Evolutionary conservation across 2,888 invertebrate genomes (phyloP), one percentile per base, ranked within the genome.

Genomic region (Dilophus febrilis): DNA sequence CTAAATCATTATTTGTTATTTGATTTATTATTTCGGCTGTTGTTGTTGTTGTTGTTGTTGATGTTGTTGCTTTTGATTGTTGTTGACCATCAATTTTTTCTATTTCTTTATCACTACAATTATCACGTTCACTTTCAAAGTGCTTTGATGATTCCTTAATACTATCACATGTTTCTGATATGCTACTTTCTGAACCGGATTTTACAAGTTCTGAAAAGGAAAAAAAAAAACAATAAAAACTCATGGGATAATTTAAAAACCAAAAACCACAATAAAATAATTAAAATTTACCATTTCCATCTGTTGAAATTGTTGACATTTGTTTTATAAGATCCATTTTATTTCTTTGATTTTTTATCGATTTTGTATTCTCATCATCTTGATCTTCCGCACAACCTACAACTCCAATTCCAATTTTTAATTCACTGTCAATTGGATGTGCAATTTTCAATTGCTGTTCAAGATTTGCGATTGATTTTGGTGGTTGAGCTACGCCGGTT

Each of bases 131-230:
- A 12, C 51, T 52, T 42, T 82, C 77, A 47, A 77, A 76, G 40
- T 72, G 69, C 46, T 77, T 71, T 6, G 71, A 70, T 0, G 78
- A 75, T 50, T 79, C 79, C 51, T 83, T 81, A 6, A 76, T 70
- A 53, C 77, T 79, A 44, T 70, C 72, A 37, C 71, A 76, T 1
- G 76, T 74, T 52, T 87, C 87, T 0, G 86, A 86, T 38, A 87
- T 66, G 46, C 86, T 87, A 53, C 86, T 87, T 53, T 87, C 88
- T 0, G 86, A 87, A n/a, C 78, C 85, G 17, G 86, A 86, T 64
- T 87, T 87, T 38, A 72, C 72, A 38, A 85, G 17, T 28, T 17
- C 13, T 31, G 29, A n/a, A 40, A 35, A n/a, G 35, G 28, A 34
- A 17, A n/a, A n/a, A n/a, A n/a, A n/a, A n/a, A n/a, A n/a, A n/a